These are phyloP conservation scores for Corvus cornix DNA, from an alignment of 2,113 vertebrate species.

Conservation along the genomic window DNA sequence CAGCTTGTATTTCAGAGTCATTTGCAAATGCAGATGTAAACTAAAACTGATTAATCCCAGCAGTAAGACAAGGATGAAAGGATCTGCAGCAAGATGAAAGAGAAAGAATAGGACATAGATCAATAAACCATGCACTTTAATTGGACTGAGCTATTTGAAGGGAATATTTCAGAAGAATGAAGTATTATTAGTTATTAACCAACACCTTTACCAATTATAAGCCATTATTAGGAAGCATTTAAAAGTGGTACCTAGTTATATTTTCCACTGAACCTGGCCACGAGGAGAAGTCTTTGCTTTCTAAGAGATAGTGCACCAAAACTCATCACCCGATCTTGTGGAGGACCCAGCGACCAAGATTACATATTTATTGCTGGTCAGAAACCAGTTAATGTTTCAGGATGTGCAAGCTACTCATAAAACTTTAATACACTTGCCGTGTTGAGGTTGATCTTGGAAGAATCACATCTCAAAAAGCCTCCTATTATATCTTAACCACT, in stretches of 20 bases:
- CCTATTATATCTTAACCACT: not conserved
- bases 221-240: not conserved
- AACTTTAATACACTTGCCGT: not conserved
- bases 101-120: not conserved
- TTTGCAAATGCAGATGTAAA: not conserved
- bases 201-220: not conserved
- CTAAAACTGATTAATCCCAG: not conserved
- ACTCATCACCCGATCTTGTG: not conserved
- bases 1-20: not conserved
- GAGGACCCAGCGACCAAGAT: not conserved
- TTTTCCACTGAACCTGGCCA: not conserved
- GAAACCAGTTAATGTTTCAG: not conserved
- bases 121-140: not conserved
- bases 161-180: not conserved
- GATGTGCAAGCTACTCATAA: not conserved
- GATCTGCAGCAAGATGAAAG: not conserved
- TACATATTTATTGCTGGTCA: not conserved
- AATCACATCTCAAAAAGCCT: not conserved
- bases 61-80: not conserved
- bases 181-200: not conserved
- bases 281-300: not conserved
- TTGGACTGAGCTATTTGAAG: not conserved
- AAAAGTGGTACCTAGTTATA: not conserved
- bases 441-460: not conserved
- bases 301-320: not conserved